These are phyloP conservation scores for Cynopterus sphinx DNA, from an alignment of 2,797 vertebrate species.

Conservation along the genomic window DNA sequence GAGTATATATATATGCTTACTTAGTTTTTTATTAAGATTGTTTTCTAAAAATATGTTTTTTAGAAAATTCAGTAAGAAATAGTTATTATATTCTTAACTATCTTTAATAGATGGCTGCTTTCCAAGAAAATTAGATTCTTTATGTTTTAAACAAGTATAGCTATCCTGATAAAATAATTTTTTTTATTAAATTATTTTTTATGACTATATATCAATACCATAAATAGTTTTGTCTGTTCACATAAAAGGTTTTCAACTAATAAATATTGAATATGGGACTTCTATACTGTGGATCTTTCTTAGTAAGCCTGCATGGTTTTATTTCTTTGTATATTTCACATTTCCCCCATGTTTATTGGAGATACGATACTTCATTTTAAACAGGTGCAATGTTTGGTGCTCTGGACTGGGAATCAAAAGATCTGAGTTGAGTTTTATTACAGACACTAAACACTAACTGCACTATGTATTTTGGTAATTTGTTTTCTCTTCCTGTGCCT, in stretches of 20 bases:
- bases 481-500: not conserved
- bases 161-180: not conserved
- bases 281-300: not conserved
- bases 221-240: not conserved
- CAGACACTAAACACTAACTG: not conserved
- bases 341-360: not conserved
- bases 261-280: slow-evolving; percentile 2
- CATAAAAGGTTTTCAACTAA: not conserved
- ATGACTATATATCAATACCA: not conserved
- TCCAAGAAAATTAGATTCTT: slow-evolving; percentile 1
- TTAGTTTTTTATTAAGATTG: slow-evolving; percentile 38
- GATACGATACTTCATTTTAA: not conserved
- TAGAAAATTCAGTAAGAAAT: slow-evolving; percentile 15
- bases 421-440: slow-evolving; percentile 5
- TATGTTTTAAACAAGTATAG: not conserved
- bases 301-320: slow-evolving; percentile 26
- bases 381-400: not conserved
- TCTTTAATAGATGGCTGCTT: not conserved
- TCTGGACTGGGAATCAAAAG: not conserved
- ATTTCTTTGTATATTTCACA: not conserved
- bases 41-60: not conserved
- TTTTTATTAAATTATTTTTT: slow-evolving; percentile 49
- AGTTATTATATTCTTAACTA: not conserved
- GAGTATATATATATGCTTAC: not conserved
- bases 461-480: not conserved